A percentile compares a stretch with the other conserved stretches of the same genome.
phyloP scores from a whole-genome alignment of 1,140 invertebrate species.

The Anastrepha ludens region DNA sequence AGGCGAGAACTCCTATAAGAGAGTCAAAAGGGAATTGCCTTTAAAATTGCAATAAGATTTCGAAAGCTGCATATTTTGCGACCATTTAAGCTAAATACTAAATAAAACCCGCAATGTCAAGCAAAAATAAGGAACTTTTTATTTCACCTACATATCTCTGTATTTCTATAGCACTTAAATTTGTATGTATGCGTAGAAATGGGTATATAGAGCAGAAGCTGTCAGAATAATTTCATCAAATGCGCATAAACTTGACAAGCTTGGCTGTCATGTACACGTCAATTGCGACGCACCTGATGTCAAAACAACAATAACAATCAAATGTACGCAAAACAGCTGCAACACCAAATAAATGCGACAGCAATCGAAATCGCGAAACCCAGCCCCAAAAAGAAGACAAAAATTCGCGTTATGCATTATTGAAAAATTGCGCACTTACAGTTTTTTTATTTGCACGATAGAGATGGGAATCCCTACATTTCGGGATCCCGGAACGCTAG shows the following conservation, averaged over 20 bases:
- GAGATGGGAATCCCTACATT: no score
- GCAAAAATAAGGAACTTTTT: no score
- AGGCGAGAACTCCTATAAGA: no score
- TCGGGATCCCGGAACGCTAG: no score
- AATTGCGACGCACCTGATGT: conserved; percentile 13
- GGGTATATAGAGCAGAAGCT: neutral
- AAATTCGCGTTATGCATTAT: neutral
- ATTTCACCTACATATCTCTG: no score
- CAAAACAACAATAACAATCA: neutral
- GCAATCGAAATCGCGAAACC: neutral
- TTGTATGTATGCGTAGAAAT: neutral
- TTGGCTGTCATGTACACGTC: conserved; percentile 26
- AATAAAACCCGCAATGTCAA: no score
- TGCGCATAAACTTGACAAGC: neutral
- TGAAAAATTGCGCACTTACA: neutral
- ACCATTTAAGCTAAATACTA: no score
- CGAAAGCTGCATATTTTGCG: no score
- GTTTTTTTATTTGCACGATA: no score
- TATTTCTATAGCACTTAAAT: no score
- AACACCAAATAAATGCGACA: neutral
- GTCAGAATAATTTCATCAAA: conserved; percentile 8
- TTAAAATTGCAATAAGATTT: no score
- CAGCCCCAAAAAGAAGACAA: neutral
- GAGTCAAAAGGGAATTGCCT: no score
- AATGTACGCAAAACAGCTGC: neutral